Base-by-base conservation (phyloP, 2,797 vertebrate genomes). In the Perodicticus potto region DNA sequence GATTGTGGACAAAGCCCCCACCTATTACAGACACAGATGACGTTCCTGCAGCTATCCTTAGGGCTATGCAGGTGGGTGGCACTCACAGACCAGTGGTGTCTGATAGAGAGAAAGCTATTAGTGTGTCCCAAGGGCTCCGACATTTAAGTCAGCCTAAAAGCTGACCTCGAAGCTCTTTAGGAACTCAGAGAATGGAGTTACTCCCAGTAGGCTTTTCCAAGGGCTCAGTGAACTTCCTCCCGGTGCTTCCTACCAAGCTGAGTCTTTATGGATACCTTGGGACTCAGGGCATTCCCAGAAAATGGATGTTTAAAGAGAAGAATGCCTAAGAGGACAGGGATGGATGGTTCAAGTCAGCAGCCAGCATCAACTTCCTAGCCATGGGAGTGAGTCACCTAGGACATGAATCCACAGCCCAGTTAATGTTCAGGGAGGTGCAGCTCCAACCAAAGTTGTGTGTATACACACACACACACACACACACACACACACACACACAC, bases 401-500 rank as follows among this genome's bases (percentile, higher is more conserved):
- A 37, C 27, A 9, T 20, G 32, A 29, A 29, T 19, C 3, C 49
- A 37, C 23, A 27, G 34, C 49, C n/a, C 25, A 20, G 34, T 29
- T 1, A 72, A 27, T 40, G 25, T 57, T 29, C 84, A 72, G 84
- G 17, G 29, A 19, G 27, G 45, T 37, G 25, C 67, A 72, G 49
- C 49, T 45, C 25, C 67, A 70, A 55, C 8, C 45, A 70, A 32
- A 0, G 6, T 25, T 13, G 57, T 69, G 49, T 49, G 49, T 49
- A 14, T 49, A 14, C 14, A 3, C 14, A 13, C 14, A 3, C 14
- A 13, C 14, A 13, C 14, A 13, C 14, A 13, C 14, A 13, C 14
- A 14, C 14, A 14, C 14, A 14, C 14, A 1, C 3, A 3, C 13
- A 2, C 13, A 11, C 11, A 10, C 11, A 11, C 11, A 11, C 11